Conservation (phyloP, 2,888 invertebrate species). For the Tromatobia lineatoria region DNA sequence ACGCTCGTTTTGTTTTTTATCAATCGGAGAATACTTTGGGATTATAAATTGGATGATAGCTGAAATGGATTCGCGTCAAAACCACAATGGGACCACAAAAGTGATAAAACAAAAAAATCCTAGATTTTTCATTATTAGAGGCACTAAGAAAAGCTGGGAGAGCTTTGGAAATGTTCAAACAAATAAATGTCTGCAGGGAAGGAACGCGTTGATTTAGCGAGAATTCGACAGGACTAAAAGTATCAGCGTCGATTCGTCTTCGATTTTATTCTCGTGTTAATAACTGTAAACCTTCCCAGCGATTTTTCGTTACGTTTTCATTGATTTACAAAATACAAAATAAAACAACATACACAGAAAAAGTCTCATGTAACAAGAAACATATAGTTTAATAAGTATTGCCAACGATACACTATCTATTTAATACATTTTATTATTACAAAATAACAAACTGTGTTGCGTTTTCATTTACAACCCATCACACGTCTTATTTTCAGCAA, state of each 20-base stretch:
- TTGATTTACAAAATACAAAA: slow-evolving; percentile 36
- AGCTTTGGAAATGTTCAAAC: slow-evolving; percentile 67
- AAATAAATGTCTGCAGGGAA: slow-evolving; percentile 39
- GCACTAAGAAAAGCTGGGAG: slow-evolving; percentile 69
- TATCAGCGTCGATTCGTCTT: background rate
- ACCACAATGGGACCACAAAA: slow-evolving; percentile 82
- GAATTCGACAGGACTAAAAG: background rate
- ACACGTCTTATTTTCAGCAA: slow-evolving; percentile 10
- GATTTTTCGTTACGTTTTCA: slow-evolving; percentile 53
- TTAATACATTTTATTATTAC: slow-evolving; percentile 85
- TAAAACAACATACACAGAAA: slow-evolving; percentile 51
- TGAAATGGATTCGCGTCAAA: slow-evolving; percentile 79
- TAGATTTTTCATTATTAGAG: slow-evolving; percentile 77
- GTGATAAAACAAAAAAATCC: slow-evolving; percentile 76
- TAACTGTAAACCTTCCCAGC: slow-evolving; percentile 20
- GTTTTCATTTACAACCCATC: slow-evolving; percentile 47
- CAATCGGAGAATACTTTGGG: slow-evolving; percentile 11
- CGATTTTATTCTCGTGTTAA: slow-evolving; percentile 9
- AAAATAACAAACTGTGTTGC: slow-evolving; percentile 75
- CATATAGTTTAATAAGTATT: slow-evolving; percentile 83
- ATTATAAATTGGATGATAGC: slow-evolving; percentile 36
- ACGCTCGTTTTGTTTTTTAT: slow-evolving; percentile 36
- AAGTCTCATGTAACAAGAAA: slow-evolving; percentile 82
- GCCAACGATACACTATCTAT: slow-evolving; percentile 83
- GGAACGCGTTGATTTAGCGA: slow-evolving; percentile 13